Evolutionary conservation across 1,140 invertebrate species (phyloP), one percentile per base, ranked within the genome.

Genomic region (Zaprionus taronus): DNA sequence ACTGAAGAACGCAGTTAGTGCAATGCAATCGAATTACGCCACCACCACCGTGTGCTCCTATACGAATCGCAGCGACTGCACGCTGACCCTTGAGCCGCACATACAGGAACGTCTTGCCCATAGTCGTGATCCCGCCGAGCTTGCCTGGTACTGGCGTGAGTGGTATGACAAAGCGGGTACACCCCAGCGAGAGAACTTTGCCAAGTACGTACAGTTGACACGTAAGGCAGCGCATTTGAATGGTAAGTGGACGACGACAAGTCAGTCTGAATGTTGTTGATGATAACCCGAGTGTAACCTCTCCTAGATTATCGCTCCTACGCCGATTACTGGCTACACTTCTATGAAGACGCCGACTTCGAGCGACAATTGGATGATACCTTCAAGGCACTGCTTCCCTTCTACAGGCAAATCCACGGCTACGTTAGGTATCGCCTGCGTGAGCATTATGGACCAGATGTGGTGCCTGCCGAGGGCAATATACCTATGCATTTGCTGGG

Each of bases 1-100:
- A 82, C 94, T 96, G 24, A 95, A 96, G 79, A 94, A 95, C 78
- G 94, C 95, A 0, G 93, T 95, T 14, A 95, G 94, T 28, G 94
- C 95, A 7, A 98, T 98, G 97, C 94, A 97, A 80, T 94, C 94
- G 3, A 96, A 96, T 67, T 98, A 97, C 82, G 95, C 96, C 11
- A 97, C 95, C 1, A 95, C 96, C 0, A 97, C 96, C 91, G 95
- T 98, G 12, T 97, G 97, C 80, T 94, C 95, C 34, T 96, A 93
- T 74, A 94, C 95, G 11, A 94, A 96, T 75, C 77, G 95, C 0
- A 95, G 96, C 81, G 94, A 95, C 72, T 98, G 97, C 80, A 95
- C 96, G 4, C 93, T 98, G 0, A 94, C 95, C 6, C 91, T 98
- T 1, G 97, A 98, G 85, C 97, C 97, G 69, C 96, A 97, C 79